Percentiles rank a stretch among this genome's conserved stretches.
Conservation (phyloP, 2,797 vertebrate genomes). For the Leptatherina wallacei region DNA sequence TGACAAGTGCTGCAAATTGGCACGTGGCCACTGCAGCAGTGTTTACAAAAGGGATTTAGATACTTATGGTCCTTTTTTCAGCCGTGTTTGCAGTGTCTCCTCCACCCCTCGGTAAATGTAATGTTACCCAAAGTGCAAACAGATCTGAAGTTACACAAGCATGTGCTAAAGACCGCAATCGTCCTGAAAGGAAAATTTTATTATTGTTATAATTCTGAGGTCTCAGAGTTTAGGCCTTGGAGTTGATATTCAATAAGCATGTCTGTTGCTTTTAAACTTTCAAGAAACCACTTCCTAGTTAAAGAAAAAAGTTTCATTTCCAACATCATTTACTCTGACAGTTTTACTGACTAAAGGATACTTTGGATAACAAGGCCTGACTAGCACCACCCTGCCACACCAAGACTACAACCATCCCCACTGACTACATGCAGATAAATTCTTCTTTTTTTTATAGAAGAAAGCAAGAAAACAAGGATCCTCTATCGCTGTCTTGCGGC, state of each 20-base stretch:
- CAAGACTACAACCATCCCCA: slow-evolving; percentile 50
- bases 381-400: slow-evolving; percentile 57
- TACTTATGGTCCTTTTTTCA: slow-evolving; percentile 27
- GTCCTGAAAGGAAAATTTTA: not conserved
- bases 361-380: slow-evolving; percentile 57
- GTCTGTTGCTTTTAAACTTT: slow-evolving; percentile 8
- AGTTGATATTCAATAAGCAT: slow-evolving; percentile 22
- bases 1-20: slow-evolving; percentile 36
- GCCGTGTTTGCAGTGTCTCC: slow-evolving; percentile 24
- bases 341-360: slow-evolving; percentile 52
- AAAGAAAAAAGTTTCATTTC: slow-evolving; percentile 6
- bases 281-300: slow-evolving; percentile 34
- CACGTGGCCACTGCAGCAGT: slow-evolving; percentile 33
- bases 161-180: slow-evolving; percentile 1
- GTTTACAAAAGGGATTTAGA: slow-evolving; percentile 50
- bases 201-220: not conserved
- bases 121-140: slow-evolving; percentile 29
- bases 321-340: slow-evolving; percentile 41
- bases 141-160: slow-evolving; percentile 19
- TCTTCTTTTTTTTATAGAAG: slow-evolving; percentile 20
- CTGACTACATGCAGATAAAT: slow-evolving; percentile 31
- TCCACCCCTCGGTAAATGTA: slow-evolving; percentile 8
- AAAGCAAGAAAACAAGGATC: slow-evolving; percentile 65
- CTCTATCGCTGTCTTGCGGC: slow-evolving; percentile 59
- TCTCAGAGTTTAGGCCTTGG: slow-evolving; percentile 14